These are phyloP conservation scores for Lampropteryx suffumata DNA, from an alignment of 2,888 invertebrate genomes.

Conservation along the genomic window DNA sequence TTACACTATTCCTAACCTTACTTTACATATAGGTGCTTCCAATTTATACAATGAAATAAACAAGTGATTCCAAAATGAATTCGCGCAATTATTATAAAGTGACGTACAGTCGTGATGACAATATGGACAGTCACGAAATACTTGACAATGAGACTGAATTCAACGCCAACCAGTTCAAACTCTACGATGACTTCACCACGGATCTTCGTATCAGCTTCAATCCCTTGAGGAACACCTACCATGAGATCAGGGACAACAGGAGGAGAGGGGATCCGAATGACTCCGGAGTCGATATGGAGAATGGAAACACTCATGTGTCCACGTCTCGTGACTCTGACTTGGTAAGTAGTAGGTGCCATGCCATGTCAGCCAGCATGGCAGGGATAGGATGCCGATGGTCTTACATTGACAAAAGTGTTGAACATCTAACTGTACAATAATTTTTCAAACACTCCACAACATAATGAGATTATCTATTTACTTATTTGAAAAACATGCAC, in stretches of 20 bases:
- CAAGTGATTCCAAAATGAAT: conserved; percentile 56
- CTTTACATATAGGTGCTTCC: conserved; percentile 36
- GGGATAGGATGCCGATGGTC: background rate
- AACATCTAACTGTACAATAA: conserved; percentile 9
- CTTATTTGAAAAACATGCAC: conserved; percentile 9
- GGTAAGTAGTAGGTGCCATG: conserved; percentile 58
- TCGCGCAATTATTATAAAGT: conserved; percentile 72
- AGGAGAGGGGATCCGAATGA: conserved; percentile 67
- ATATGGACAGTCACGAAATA: conserved; percentile 52
- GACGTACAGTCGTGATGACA: conserved; percentile 57
- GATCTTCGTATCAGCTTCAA: conserved; percentile 71
- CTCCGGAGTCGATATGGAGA: conserved; percentile 77
- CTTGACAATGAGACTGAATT: conserved; percentile 76
- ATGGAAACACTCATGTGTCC: conserved; percentile 63
- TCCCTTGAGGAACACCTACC: conserved; percentile 61
- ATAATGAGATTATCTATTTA: conserved; percentile 16
- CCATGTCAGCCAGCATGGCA: background rate
- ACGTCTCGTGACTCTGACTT: conserved; percentile 69
- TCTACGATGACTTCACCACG: conserved; percentile 76
- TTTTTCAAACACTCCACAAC: conserved; percentile 9
- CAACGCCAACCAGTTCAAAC: conserved; percentile 77
- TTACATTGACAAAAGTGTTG: background rate
- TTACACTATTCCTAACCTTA: conserved; percentile 19
- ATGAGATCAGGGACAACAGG: conserved; percentile 50
- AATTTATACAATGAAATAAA: conserved; percentile 37